Conservation (phyloP, 1,140 invertebrate species). For the Pseudomyrmex dendroicus region DNA sequence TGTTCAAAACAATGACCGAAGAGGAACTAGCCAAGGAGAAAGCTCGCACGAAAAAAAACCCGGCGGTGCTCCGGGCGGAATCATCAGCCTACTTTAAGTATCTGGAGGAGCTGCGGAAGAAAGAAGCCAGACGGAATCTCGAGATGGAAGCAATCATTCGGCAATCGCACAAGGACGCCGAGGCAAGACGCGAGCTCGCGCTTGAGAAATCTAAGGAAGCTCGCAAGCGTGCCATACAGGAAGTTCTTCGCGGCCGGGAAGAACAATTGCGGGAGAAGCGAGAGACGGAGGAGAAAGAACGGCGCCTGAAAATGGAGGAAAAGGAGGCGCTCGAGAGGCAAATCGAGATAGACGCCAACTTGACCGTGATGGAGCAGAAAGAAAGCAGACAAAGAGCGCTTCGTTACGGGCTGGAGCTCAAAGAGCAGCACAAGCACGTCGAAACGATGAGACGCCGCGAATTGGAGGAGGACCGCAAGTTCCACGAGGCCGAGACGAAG, state of each 20-base stretch:
- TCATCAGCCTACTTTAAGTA: constrained; percentile 69
- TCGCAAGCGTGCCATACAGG: constrained; percentile 43
- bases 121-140: constrained; percentile 63
- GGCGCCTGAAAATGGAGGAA: constrained; percentile 46
- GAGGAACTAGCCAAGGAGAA: constrained; percentile 66
- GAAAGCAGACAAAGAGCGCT: constrained; percentile 53
- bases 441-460: constrained; percentile 43
- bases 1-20: constrained; percentile 47
- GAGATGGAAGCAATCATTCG: constrained; percentile 65
- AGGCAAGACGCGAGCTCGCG: constrained; percentile 53
- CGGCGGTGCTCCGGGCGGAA: constrained; percentile 62
- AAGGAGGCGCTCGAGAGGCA: constrained; percentile 58
- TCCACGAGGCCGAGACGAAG: constrained; percentile 31
- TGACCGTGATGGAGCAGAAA: constrained; percentile 24
- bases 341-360: constrained; percentile 64
- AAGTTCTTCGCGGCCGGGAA: constrained; percentile 62
- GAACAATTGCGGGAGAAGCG: constrained; percentile 65
- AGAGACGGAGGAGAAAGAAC: constrained; percentile 43
- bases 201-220: constrained; percentile 58
- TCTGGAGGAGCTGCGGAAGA: constrained; percentile 63
- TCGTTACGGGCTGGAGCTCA: constrained; percentile 68
- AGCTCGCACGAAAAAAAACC: constrained; percentile 17
- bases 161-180: constrained; percentile 39
- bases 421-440: constrained; percentile 62
- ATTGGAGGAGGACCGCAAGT: constrained; percentile 50